Conservation (phyloP, 2,113 vertebrate genomes). For the Lagopus leucura region DNA sequence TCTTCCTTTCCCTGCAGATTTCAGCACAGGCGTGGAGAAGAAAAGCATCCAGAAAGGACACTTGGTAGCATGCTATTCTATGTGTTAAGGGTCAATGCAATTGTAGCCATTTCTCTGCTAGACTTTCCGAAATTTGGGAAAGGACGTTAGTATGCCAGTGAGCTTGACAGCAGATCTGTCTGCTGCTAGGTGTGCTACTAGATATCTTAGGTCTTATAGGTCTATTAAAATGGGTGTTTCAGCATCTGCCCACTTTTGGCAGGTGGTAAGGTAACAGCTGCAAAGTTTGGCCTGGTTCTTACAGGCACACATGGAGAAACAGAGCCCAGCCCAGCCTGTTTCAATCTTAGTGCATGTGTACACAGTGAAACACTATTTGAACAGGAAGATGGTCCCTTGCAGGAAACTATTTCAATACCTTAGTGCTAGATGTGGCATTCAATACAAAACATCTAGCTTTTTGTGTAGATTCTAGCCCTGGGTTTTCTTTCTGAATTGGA, state of each 20-base stretch:
- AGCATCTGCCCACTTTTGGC: not conserved
- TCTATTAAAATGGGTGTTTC: not conserved
- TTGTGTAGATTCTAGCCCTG: not conserved
- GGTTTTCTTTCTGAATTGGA: not conserved
- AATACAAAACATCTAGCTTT: not conserved
- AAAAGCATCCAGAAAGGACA: not conserved
- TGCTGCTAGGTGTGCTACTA: not conserved
- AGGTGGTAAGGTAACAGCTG: not conserved
- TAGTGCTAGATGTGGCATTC: not conserved
- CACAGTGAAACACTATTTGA: not conserved
- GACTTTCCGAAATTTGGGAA: not conserved
- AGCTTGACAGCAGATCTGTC: not conserved
- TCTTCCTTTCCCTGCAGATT: not conserved
- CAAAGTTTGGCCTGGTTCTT: not conserved
- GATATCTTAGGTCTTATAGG: not conserved
- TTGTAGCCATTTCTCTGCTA: not conserved
- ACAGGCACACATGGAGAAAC: not conserved
- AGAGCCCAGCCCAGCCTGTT: not conserved
- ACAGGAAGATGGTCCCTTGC: not conserved
- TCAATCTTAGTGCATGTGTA: not conserved
- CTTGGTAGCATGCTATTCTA: not conserved
- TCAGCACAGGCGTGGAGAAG: not conserved
- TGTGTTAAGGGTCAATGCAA: not conserved
- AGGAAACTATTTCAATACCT: not conserved
- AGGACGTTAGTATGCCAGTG: not conserved